These are phyloP conservation scores for Leptocoma aspasia DNA, from an alignment of 2,113 vertebrate genomes.

Conservation along the genomic window DNA sequence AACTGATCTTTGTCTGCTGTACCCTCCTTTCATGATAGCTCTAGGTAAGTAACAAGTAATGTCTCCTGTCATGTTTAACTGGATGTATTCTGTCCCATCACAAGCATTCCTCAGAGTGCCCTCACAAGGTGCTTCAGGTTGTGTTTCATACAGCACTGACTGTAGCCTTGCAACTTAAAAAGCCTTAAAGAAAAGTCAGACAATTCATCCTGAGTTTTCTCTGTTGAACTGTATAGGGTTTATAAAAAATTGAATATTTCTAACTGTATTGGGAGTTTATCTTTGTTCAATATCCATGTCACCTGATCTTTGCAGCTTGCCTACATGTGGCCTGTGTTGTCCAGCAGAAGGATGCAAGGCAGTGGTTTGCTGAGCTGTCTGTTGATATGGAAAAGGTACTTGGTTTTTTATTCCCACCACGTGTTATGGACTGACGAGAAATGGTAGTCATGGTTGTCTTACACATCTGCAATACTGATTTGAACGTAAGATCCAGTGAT, in stretches of 20 bases:
- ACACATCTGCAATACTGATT: background rate
- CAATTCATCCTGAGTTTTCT: background rate
- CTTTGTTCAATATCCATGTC: background rate
- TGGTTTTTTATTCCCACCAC: background rate
- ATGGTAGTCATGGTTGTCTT: background rate
- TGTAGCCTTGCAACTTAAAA: background rate
- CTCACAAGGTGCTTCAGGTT: background rate
- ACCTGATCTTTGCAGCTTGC: constrained; percentile 80
- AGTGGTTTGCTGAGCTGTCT: constrained; percentile 98
- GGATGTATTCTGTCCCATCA: background rate
- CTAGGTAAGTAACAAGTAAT: constrained; percentile 81
- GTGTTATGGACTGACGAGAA: background rate
- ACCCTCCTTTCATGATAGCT: constrained; percentile 99
- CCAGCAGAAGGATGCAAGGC: constrained; percentile 97
- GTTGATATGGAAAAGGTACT: constrained; percentile 99
- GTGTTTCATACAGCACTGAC: background rate
- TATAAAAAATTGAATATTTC: background rate
- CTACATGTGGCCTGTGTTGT: constrained; percentile 98
- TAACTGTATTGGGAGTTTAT: background rate
- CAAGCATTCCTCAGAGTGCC: background rate
- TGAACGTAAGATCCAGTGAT: background rate
- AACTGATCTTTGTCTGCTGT: constrained; percentile 97
- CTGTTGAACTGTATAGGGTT: background rate
- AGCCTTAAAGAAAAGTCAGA: background rate
- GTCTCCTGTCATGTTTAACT: background rate